Evolutionary conservation across 2,888 invertebrate species (phyloP), one percentile per base, ranked within the genome.

Genomic region (Tipula vernalis): DNA sequence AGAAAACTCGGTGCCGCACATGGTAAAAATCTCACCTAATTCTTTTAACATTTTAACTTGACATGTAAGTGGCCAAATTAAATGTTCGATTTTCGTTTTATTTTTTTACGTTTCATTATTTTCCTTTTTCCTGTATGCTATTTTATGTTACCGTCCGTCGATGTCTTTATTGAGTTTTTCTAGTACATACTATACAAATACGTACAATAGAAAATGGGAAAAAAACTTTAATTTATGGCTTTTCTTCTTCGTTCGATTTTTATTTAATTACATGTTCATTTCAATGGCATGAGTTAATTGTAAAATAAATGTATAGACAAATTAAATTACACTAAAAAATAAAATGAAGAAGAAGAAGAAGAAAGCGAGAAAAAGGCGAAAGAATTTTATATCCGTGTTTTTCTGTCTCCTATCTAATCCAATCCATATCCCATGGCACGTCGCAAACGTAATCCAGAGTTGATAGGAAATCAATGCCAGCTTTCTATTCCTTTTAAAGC

Each of bases 31-130:
- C 84, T 84, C 84, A 84, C 84, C 84, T 84, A 84, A 84, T 84
- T 84, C 84, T 84, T 84, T 84, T 84, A 84, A 84, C 84, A 84
- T 84, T 84, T 84, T 84, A 84, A 84, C 84, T 84, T 84, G 84
- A 84, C 84, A 84, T 84, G 84, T 84, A 84, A 84, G 84, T 84
- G 84, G 84, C 84, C 71, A 71, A 71, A 71, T 71, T 71, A 71
- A 71, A 71, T 71, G 71, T 71, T 71, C 71, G 28, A 71, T 71
- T 51, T 51, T 71, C 15, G 1, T 57, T 71, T 28, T 71, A 28
- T 8, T 71, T 28, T n/a, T 71, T 71, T 28, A 28, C 28, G 28
- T 71, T 71, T 57, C 15, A 15, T 57, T 15, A 39, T 57, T 57
- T 71, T 71, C 71, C 13, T 51, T 10, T 47, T 12, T 47, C 47